Evolutionary conservation across 2,797 vertebrate species (phyloP), one percentile per base, ranked within the genome.

Genomic region (Hybognathus amarus): DNA sequence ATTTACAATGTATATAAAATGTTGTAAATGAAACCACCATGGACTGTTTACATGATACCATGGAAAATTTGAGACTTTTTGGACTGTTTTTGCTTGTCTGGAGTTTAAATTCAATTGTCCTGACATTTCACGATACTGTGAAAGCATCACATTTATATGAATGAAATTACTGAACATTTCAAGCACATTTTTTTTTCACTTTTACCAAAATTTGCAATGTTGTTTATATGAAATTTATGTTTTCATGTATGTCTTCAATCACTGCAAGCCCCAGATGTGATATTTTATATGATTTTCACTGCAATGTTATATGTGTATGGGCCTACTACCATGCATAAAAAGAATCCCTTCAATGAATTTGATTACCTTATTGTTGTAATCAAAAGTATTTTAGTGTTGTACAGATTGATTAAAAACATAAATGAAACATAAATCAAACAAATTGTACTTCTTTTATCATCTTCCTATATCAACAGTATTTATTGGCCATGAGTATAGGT

Each of bases 241-340:
- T 47, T 47, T 15, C 4, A 47, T 47, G 13, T 70, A 70, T 77
- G 74, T 70, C 63, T 80, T 38, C 38, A 45, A 56, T 59, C 1
- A 1, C 40, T 73, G 79, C 54, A 63, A 63, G 54, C 20, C 54
- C 68, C 68, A 73, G 20, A 59, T 73, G 40, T 73, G 40, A 27
- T 20, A 50, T 73, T 81, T 80, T 81, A 56, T 81, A 81, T 64
- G 40, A 50, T 20, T 73, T 73, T 30, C 54, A 63, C 79, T 22
- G 36, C 45, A 52, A 36, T 40, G 45, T 67, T 42, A 68, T 50
- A 24, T 30, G 40, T 33, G 38, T 63, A 36, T 73, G 13, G 69
- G 30, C 40, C 78, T 70, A 70, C 78, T 70, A 70, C 9, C 70
- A 33, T 73, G 36, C 67, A 77, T 33, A 69, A 47, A n/a, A 77